Conservation (phyloP, 2,113 vertebrate species). For the Brachypteracias leptosomus region DNA sequence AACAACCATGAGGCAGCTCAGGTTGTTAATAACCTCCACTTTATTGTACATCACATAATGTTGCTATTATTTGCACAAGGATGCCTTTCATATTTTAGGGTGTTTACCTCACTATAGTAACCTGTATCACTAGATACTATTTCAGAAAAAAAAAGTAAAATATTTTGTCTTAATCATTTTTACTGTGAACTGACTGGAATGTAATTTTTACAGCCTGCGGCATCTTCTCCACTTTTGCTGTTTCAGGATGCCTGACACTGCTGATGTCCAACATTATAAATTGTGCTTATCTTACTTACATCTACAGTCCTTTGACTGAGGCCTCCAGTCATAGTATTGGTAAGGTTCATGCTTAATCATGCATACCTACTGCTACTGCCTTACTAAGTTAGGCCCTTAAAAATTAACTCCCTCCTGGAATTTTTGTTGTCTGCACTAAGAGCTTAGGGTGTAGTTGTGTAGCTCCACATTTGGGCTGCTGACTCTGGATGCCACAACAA, state of each 20-base stretch:
- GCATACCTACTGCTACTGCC: neutral
- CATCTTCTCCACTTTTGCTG: neutral
- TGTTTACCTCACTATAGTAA: neutral
- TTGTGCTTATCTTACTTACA: neutral
- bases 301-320: neutral
- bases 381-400: neutral
- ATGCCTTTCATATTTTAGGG: neutral
- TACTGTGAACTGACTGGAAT: neutral
- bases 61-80: neutral
- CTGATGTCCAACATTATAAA: neutral
- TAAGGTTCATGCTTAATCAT: neutral
- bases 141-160: neutral
- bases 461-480: neutral
- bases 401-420: neutral
- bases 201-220: neutral
- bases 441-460: neutral
- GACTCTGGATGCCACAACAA: neutral
- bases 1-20: neutral
- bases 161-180: neutral
- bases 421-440: neutral
- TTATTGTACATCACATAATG: accelerated
- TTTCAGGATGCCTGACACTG: neutral
- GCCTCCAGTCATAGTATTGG: neutral
- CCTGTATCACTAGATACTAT: neutral
- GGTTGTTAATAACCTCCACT: neutral